Evolutionary conservation across 2,113 vertebrate species (phyloP).

Genomic region (Sclerurus mexicanus): DNA sequence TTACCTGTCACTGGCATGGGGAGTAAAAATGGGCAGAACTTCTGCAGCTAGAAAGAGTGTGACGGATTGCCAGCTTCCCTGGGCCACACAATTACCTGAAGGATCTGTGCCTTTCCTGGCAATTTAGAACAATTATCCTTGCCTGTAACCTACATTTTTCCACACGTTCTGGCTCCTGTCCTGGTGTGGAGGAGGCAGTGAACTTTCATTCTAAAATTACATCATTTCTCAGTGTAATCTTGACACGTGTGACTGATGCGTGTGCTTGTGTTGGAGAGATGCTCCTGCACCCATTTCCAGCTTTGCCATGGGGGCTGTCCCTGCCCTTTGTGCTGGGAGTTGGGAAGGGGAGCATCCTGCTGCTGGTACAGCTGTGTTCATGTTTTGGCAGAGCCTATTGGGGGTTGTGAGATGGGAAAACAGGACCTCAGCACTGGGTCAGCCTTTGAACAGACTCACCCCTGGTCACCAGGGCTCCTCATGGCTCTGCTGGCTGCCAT

Average conservation of each 20-base stretch:
- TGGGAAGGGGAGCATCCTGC: rapidly evolving
- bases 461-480: rapidly evolving
- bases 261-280: not conserved
- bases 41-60: not conserved
- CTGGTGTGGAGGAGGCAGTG: not conserved
- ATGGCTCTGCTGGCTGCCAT: rapidly evolving
- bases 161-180: not conserved
- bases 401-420: rapidly evolving
- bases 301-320: rapidly evolving
- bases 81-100: not conserved
- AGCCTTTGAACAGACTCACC: rapidly evolving
- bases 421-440: rapidly evolving
- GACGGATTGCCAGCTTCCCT: not conserved
- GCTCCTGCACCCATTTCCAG: not conserved
- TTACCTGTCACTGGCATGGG: not conserved
- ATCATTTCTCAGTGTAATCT: not conserved
- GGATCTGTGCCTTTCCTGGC: not conserved
- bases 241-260: rapidly evolving
- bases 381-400: rapidly evolving
- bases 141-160: not conserved
- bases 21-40: not conserved
- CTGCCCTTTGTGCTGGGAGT: rapidly evolving
- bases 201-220: not conserved
- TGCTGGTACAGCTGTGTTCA: rapidly evolving
- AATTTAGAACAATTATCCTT: not conserved